Evolutionary conservation across 2,888 invertebrate genomes (phyloP), one percentile per base, ranked within the genome.

Genomic region (Drosophila neotestacea): DNA sequence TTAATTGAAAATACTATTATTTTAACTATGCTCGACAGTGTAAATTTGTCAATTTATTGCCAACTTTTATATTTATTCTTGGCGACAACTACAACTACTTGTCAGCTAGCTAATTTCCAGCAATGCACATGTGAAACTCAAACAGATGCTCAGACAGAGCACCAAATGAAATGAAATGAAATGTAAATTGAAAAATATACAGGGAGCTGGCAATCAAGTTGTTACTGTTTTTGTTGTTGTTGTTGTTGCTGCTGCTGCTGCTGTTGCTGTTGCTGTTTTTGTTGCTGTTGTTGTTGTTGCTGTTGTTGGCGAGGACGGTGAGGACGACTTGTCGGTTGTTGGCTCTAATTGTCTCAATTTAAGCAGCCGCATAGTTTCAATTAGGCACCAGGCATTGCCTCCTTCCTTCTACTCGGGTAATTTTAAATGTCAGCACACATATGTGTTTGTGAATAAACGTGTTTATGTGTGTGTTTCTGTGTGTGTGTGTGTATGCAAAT

Each of bases 271-370:
- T 16, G 39, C 22, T 41, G 54, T 22, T 42, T n/a, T 38, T 22
- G 36, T n/a, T 50, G 50, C 27, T 13, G 38, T 9, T 52, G 28
- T 39, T 39, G 28, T 9, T 16, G 30, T 30, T 16, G 39, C 22
- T 41, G 54, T 22, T 42, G 30, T 42, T 34, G 55, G 9, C 1
- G 42, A 34, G 30, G 52, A 67, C 27, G 42, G 22, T 4, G 6
- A 52, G 13, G 28, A 56, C 32, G 54, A 68, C 39, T 78, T 73
- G 47, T 80, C 78, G 58, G 32, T 41, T 47, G 64, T 54, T 70
- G 61, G 42, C 70, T 81, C 78, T 87, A 83, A 89, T 86, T 83
- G 83, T 86, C 85, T 84, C 78, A 81, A 77, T 87, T 89, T 77
- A 65, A 78, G 89, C 87, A 80, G 81, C 85, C 79, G 44, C 85